phyloP scores from a whole-genome alignment of 2,888 invertebrate species.

The Leptura quadrifasciata region DNA sequence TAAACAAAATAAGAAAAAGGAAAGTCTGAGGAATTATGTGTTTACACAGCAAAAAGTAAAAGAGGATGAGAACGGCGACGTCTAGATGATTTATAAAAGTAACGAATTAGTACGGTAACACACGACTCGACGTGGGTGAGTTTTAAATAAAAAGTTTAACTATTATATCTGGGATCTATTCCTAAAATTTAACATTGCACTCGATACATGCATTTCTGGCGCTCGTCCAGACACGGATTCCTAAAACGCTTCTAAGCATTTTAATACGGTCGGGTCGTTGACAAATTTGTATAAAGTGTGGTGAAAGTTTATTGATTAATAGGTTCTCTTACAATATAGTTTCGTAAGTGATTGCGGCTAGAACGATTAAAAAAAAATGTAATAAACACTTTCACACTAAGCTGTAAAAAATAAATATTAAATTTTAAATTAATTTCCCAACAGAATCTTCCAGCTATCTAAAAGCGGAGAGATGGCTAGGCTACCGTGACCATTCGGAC shows the following conservation, averaged over 20 bases:
- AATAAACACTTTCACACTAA: background rate
- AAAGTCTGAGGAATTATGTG: conserved; percentile 17
- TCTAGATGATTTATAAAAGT: conserved; percentile 13
- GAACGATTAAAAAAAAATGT: background rate
- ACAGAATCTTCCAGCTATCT: no score
- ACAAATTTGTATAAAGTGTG: conserved; percentile 56
- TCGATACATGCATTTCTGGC: conserved; percentile 31
- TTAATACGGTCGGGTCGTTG: conserved; percentile 50
- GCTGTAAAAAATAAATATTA: background rate
- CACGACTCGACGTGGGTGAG: background rate
- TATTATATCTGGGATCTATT: background rate
- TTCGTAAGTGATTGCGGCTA: background rate
- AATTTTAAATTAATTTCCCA: no score
- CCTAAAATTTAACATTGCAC: conserved; percentile 3
- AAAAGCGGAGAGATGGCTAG: no score
- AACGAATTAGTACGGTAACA: background rate
- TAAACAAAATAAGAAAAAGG: background rate
- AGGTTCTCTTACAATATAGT: background rate
- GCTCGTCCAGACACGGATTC: conserved; percentile 29
- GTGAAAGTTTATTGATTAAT: conserved; percentile 55
- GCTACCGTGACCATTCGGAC: no score
- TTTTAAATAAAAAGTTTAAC: conserved; percentile 5
- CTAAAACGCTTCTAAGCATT: conserved; percentile 40
- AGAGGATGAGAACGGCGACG: conserved; percentile 7
- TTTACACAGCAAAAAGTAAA: conserved; percentile 15